phyloP scores from a whole-genome alignment of 2,113 vertebrate species.

The Heterocephalus glaber region DNA sequence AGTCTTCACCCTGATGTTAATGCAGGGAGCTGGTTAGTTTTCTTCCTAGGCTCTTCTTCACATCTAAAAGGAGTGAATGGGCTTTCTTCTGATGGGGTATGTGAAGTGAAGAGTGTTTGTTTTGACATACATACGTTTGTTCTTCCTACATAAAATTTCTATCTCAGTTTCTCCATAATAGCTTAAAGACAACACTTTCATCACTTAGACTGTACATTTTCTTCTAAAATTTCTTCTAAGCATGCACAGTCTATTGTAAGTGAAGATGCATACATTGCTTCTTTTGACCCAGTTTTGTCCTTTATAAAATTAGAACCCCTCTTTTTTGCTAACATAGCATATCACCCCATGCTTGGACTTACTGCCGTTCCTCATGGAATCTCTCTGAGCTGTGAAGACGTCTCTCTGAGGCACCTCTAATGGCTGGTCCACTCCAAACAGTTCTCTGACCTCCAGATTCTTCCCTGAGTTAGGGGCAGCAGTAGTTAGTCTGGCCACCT shows the following conservation, averaged over 20 bases:
- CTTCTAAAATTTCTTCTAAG: constrained; percentile 11
- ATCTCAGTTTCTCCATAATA: background rate
- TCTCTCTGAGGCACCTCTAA: background rate
- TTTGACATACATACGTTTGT: background rate
- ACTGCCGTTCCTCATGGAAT: background rate
- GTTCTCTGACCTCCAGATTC: background rate
- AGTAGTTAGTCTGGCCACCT: background rate
- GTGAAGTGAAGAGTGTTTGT: background rate
- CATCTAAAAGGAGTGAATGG: background rate
- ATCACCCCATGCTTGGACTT: background rate
- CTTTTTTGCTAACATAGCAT: constrained; percentile 6
- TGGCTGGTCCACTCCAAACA: background rate
- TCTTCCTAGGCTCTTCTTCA: background rate
- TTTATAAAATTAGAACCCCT: background rate
- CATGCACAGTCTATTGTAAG: background rate
- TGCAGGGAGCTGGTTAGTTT: background rate
- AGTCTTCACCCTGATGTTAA: background rate
- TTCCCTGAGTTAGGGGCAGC: background rate
- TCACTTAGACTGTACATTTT: background rate
- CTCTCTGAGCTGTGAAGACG: background rate
- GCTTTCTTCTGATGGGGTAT: background rate
- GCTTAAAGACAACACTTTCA: background rate
- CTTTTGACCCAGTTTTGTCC: background rate
- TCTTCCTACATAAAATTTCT: background rate
- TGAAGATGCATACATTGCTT: background rate